phyloP scores from a whole-genome alignment of 2,797 vertebrate genomes.

The Chaetodon trifasciatus region DNA sequence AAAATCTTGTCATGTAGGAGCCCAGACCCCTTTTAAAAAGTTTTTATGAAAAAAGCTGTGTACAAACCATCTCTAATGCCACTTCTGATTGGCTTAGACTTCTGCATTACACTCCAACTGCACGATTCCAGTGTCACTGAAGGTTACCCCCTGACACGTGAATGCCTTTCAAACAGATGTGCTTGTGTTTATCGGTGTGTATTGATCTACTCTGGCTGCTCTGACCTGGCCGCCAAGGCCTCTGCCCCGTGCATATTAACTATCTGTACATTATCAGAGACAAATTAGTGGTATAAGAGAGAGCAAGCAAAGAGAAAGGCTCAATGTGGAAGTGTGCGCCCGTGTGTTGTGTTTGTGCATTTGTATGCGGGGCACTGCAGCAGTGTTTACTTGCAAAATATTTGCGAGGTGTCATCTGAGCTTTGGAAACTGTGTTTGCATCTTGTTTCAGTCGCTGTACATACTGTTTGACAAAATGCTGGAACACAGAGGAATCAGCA shows the following conservation, averaged over 20 bases:
- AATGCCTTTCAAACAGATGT: slow-evolving; percentile 7
- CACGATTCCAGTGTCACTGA: not conserved
- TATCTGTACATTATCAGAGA: slow-evolving; percentile 26
- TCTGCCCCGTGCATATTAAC: slow-evolving; percentile 33
- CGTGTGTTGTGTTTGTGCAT: not conserved
- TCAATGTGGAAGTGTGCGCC: not conserved
- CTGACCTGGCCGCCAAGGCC: slow-evolving; percentile 18
- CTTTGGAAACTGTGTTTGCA: slow-evolving; percentile 53
- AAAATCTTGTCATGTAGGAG: not conserved
- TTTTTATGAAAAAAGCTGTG: not conserved
- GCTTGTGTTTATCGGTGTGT: slow-evolving; percentile 18
- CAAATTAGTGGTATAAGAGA: slow-evolving; percentile 5
- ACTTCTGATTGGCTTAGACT: not conserved
- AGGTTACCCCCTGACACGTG: slow-evolving; percentile 5
- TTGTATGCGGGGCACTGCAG: slow-evolving; percentile 35
- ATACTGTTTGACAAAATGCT: slow-evolving; percentile 49
- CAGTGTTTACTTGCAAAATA: slow-evolving; percentile 62
- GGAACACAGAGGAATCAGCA: slow-evolving; percentile 33
- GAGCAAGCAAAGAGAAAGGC: not conserved
- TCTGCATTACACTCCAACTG: not conserved
- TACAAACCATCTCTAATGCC: not conserved
- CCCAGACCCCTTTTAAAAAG: not conserved
- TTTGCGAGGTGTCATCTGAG: slow-evolving; percentile 52
- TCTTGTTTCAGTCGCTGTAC: slow-evolving; percentile 32
- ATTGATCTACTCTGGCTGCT: slow-evolving; percentile 18